A percentile compares a stretch with the other conserved stretches of the same genome.
phyloP scores from a whole-genome alignment of 2,113 vertebrate species.

The Chunga burmeisteri region DNA sequence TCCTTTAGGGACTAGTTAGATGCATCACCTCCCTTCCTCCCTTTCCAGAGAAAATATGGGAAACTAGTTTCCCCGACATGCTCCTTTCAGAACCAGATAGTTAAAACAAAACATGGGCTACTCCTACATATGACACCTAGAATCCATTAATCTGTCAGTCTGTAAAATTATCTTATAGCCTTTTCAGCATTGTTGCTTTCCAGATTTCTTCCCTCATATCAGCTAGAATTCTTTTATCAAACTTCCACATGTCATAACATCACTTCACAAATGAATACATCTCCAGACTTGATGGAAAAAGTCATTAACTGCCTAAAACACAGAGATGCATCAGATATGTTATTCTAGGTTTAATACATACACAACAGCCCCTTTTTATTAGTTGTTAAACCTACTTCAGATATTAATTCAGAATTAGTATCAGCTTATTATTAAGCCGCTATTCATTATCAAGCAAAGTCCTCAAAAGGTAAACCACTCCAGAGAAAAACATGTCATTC shows the following conservation, averaged over 20 bases:
- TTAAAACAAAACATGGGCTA: neutral
- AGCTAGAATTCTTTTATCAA: neutral
- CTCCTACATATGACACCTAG: neutral
- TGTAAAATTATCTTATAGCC: neutral
- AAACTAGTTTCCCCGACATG: neutral
- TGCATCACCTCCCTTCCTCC: neutral
- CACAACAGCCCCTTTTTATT: neutral
- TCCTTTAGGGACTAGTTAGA: neutral
- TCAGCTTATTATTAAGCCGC: neutral
- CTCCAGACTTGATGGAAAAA: neutral
- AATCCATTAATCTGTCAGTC: neutral
- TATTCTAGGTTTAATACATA: neutral
- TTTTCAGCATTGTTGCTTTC: neutral
- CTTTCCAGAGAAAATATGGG: neutral
- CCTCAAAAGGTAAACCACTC: neutral
- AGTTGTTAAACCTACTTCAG: neutral
- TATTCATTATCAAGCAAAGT: neutral
- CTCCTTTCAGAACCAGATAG: neutral
- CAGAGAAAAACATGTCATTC: neutral
- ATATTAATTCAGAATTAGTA: neutral
- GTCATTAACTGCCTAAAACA: neutral
- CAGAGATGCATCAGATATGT: neutral
- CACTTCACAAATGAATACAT: neutral
- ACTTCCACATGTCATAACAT: neutral
- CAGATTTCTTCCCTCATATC: neutral